Percentiles rank a stretch among this genome's conserved stretches.
Conservation (phyloP, 2,797 vertebrate species). For the Gobionotothen gibberifrons region DNA sequence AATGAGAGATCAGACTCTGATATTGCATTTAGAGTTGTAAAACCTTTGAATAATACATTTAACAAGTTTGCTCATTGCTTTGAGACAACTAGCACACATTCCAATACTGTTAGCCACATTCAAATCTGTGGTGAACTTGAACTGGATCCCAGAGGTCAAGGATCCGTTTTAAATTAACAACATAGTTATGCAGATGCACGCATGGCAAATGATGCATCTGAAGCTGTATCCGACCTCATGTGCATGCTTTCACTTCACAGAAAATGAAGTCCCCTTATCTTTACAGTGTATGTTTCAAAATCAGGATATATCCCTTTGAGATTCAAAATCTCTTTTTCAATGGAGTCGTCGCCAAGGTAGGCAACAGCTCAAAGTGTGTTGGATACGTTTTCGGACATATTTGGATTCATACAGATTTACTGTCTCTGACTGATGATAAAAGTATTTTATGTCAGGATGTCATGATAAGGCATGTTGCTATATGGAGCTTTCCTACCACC, state of each 20-base stretch:
- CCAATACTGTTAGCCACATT: slow-evolving; percentile 64
- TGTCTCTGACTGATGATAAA: slow-evolving; percentile 17
- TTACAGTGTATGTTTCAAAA: neutral
- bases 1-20: slow-evolving; percentile 69
- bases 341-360: neutral
- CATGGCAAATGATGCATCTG: slow-evolving; percentile 21
- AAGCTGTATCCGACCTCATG: slow-evolving; percentile 12
- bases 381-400: slow-evolving; percentile 39
- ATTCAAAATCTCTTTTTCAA: slow-evolving; percentile 1
- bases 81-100: slow-evolving; percentile 65
- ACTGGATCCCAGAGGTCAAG: slow-evolving; percentile 70
- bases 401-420: slow-evolving; percentile 1
- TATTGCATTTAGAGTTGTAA: slow-evolving; percentile 60
- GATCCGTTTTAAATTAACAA: slow-evolving; percentile 52
- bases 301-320: neutral
- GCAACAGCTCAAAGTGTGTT: neutral
- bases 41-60: slow-evolving; percentile 74
- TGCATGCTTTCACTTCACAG: slow-evolving; percentile 21
- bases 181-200: slow-evolving; percentile 50
- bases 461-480: neutral
- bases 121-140: slow-evolving; percentile 66
- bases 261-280: slow-evolving; percentile 4
- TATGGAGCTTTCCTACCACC: slow-evolving; percentile 64
- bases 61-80: slow-evolving; percentile 63
- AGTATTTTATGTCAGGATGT: slow-evolving; percentile 6